These are phyloP conservation scores for Toxotes chatareus DNA, from an alignment of 2,113 vertebrate genomes.

Conservation along the genomic window DNA sequence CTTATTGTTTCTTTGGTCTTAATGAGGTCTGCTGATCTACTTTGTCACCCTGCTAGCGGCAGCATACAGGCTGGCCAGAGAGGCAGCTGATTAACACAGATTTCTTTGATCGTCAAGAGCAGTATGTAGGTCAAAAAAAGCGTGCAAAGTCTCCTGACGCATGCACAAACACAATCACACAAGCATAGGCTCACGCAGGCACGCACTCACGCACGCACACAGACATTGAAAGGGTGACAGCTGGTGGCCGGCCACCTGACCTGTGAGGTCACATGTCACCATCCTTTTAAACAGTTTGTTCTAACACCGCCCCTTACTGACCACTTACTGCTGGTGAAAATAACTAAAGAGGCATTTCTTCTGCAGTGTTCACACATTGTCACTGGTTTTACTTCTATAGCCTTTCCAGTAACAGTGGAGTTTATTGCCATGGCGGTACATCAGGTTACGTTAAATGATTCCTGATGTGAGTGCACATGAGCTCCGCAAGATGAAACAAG, in stretches of 20 bases:
- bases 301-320: constrained; percentile 21
- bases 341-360: constrained; percentile 22
- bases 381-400: constrained; percentile 5
- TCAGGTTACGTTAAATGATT: constrained; percentile 33
- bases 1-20: constrained; percentile 72
- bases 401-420: neutral
- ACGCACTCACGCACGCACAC: neutral
- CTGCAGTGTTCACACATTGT: constrained; percentile 30
- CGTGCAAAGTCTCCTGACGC: constrained; percentile 34
- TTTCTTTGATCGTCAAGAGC: constrained; percentile 70
- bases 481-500: constrained; percentile 7
- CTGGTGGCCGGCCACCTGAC: constrained; percentile 73
- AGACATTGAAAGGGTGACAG: constrained; percentile 70
- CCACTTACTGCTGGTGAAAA: constrained; percentile 31
- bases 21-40: constrained; percentile 78
- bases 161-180: constrained; percentile 12
- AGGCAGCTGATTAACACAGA: constrained; percentile 74
- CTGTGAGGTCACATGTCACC: constrained; percentile 68
- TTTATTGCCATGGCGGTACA: constrained; percentile 21
- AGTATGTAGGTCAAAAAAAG: constrained; percentile 75
- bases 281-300: constrained; percentile 44
- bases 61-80: constrained; percentile 50
- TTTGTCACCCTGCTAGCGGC: constrained; percentile 63
- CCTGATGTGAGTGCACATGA: constrained; percentile 38
- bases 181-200: neutral